These are phyloP conservation scores for Melanostoma scalare DNA, from an alignment of 2,888 invertebrate species.

Conservation along the genomic window DNA sequence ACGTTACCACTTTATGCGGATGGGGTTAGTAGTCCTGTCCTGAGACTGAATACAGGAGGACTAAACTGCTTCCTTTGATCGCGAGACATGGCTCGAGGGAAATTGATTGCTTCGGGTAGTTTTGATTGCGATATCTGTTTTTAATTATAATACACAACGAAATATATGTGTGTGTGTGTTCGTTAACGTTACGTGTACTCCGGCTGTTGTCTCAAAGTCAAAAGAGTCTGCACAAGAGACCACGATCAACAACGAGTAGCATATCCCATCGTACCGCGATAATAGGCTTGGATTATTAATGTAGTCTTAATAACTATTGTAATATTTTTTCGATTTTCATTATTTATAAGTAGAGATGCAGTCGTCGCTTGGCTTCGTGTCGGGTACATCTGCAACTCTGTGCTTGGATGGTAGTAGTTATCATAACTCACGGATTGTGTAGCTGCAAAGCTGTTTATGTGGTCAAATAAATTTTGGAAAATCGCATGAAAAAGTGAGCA, in stretches of 20 bases:
- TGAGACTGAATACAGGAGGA: slow-evolving; percentile 3
- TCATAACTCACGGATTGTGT: slow-evolving; percentile 37
- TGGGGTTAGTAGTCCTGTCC: slow-evolving; percentile 29
- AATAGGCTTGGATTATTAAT: slow-evolving; percentile 56
- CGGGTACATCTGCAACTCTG: too few species aligned
- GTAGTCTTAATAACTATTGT: slow-evolving; percentile 65
- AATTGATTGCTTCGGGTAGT: slow-evolving; percentile 73
- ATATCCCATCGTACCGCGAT: background rate
- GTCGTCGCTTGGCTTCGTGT: too few species aligned
- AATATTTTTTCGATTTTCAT: slow-evolving; percentile 60
- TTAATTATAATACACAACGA: slow-evolving; percentile 72
- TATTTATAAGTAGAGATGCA: slow-evolving; percentile 26
- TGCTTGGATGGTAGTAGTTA: slow-evolving; percentile 13
- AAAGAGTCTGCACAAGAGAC: background rate
- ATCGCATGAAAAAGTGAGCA: slow-evolving; percentile 1
- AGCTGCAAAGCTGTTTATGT: slow-evolving; percentile 5
- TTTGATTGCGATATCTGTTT: slow-evolving; percentile 74
- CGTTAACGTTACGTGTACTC: background rate
- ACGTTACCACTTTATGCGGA: slow-evolving; percentile 53
- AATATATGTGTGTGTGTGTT: slow-evolving; percentile 28
- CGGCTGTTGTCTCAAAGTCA: slow-evolving; percentile 23
- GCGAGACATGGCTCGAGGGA: slow-evolving; percentile 61
- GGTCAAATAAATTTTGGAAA: slow-evolving; percentile 45
- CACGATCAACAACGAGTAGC: background rate
- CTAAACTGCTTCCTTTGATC: slow-evolving; percentile 31